Base-by-base conservation (phyloP, 2,113 vertebrate genomes). In the Onychostoma macrolepis region DNA sequence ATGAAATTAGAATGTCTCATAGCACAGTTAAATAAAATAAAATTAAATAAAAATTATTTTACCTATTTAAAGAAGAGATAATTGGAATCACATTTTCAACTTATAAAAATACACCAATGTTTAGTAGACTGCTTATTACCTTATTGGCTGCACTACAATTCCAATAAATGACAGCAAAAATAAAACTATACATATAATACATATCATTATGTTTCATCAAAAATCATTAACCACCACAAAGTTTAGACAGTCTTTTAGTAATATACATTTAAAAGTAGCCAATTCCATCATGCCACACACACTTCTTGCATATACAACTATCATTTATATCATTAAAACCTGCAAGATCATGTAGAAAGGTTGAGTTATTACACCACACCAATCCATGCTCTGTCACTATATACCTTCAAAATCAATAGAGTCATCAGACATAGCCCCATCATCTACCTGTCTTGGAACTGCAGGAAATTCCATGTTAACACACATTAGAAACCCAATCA, bases 361-460 rank as follows among this genome's bases (percentile, higher is more conserved):
- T 38, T 61, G 17, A n/a, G 43, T 19, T 24, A 4, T 53, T 30
- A 33, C 43, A 61, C 19, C 50, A 80, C 56, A 80, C 6, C 45
- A 38, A 33, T 72, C 28, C 82, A 74, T 48, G 13, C 43, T 8
- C 11, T 33, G 56, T 28, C 75, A 30, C 13, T 43, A n/a, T 91
- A 88, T 95, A 94, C 94, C 94, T 94, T 94, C 93, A 78, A 85
- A 28, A 86, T 95, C 96, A 92, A 92, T 93, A 1, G 88, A 90
- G 90, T 96, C 96, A 72, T 97, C 97, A 87, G 94, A 95, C 93
- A 96, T 92, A 77, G 88, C 92, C n/a, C 93, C 94, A 88, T 94
- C 96, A 85, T 95, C 96, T 91, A 93, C 93, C 84, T 93, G 90
- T 89, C 93, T 96, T 90, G 95, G 86, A 58, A 94, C 96, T 96